These are phyloP conservation scores for Acropternis orthonyx DNA, from an alignment of 2,797 vertebrate genomes.

Conservation along the genomic window DNA sequence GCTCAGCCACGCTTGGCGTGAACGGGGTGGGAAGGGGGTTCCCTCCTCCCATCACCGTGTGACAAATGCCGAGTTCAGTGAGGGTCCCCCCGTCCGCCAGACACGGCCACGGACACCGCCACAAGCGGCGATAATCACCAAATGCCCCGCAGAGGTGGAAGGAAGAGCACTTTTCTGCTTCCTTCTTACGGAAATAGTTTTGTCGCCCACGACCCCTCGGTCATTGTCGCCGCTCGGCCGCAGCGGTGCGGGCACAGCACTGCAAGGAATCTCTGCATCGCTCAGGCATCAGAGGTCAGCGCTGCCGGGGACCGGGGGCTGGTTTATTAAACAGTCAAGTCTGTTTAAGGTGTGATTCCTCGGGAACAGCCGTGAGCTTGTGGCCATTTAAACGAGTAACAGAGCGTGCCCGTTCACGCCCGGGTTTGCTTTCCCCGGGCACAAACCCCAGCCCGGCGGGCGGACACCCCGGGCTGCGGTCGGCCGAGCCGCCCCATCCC, in stretches of 20 bases:
- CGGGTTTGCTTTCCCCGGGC: not conserved
- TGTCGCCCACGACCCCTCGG: accelerated
- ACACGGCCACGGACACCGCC: not conserved
- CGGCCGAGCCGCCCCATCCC: not conserved
- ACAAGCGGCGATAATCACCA: not conserved
- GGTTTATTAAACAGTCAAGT: not conserved
- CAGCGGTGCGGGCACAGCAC: not conserved
- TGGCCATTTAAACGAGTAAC: not conserved
- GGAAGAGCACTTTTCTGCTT: not conserved
- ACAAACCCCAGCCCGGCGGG: not conserved
- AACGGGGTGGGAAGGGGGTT: not conserved
- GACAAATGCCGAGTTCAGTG: not conserved
- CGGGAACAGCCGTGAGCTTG: not conserved
- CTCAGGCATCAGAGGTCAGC: not conserved
- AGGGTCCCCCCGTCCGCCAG: not conserved
- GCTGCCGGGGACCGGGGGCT: not conserved
- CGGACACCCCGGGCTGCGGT: accelerated
- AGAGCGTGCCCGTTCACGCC: not conserved
- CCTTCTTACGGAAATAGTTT: not conserved
- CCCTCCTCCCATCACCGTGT: not conserved
- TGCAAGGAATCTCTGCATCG: not conserved
- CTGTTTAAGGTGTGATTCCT: not conserved
- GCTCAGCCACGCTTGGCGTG: not conserved
- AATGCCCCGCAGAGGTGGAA: not conserved
- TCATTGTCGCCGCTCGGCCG: not conserved